Conservation (phyloP, 2,888 invertebrate genomes). For the Rhagophthalmus giganteus region DNA sequence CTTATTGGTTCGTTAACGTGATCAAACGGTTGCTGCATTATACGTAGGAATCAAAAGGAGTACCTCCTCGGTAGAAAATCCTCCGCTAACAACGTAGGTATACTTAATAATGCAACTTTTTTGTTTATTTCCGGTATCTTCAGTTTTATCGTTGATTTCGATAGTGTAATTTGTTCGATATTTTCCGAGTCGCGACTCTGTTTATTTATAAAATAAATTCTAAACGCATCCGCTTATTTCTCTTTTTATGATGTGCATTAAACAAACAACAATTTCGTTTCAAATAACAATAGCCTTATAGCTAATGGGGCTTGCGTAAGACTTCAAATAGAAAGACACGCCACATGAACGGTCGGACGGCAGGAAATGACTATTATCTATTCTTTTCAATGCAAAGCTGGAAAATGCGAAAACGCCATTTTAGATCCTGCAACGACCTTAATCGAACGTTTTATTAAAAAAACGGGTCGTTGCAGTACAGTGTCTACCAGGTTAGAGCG, state of each 20-base stretch:
- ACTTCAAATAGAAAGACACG: slow-evolving; percentile 23
- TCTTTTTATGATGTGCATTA: background rate
- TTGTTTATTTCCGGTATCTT: no score
- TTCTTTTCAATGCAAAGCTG: slow-evolving; percentile 19
- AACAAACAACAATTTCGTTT: background rate
- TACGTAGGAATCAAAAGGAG: no score
- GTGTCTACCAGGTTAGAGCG: background rate
- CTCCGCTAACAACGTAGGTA: no score
- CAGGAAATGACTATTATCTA: slow-evolving; percentile 24
- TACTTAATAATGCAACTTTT: no score
- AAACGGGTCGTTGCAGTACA: background rate
- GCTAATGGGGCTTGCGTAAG: slow-evolving; percentile 21
- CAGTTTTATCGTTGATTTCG: no score
- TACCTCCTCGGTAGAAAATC: no score
- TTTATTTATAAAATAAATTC: background rate
- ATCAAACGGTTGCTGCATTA: no score
- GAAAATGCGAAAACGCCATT: slow-evolving; percentile 16
- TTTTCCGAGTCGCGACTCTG: no score
- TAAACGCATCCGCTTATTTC: background rate
- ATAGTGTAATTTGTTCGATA: no score
- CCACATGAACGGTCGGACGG: slow-evolving; percentile 10
- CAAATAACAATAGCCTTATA: slow-evolving; percentile 16
- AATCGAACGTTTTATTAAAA: slow-evolving; percentile 5
- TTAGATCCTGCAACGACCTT: slow-evolving; percentile 6
- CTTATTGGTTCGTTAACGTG: no score